A percentile compares a stretch with the other conserved stretches of the same genome.
Evolutionary conservation across 1,140 invertebrate species (phyloP).

Genomic region (Bombus polaris): DNA sequence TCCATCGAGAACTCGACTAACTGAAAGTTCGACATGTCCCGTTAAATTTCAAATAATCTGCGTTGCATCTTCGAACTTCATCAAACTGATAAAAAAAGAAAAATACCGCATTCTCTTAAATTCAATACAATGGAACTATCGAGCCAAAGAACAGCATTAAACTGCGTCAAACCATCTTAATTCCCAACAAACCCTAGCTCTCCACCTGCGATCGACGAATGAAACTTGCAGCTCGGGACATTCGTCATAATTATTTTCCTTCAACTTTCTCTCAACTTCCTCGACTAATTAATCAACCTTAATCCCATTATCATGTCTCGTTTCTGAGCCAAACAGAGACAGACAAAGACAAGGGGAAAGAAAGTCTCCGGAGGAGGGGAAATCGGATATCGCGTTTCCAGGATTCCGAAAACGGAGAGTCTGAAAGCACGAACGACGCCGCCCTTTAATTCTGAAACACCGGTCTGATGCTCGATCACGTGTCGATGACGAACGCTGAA

Average conservation of each 20-base stretch:
- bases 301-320: conserved; percentile 10
- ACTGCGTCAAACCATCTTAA: not conserved
- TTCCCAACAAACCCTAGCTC: not conserved
- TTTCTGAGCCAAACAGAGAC: too few species aligned
- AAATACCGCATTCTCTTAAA: too few species aligned
- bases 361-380: not conserved
- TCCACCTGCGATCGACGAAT: not conserved
- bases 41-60: too few species aligned
- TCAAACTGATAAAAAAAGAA: too few species aligned
- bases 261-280: not conserved
- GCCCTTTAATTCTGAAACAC: conserved; percentile 51
- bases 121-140: too few species aligned
- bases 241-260: conserved; percentile 38
- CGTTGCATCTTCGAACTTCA: too few species aligned
- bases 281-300: conserved; percentile 21
- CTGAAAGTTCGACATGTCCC: too few species aligned
- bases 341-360: not conserved
- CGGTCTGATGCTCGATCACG: conserved; percentile 41
- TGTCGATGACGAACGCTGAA: not conserved
- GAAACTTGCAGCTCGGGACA: not conserved
- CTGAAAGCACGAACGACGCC: conserved; percentile 15
- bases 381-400: conserved; percentile 52
- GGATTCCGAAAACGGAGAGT: conserved; percentile 27
- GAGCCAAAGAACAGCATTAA: too few species aligned
- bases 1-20: too few species aligned